These are phyloP conservation scores for Zonitis immaculata DNA, from an alignment of 2,888 invertebrate genomes.

Conservation along the genomic window DNA sequence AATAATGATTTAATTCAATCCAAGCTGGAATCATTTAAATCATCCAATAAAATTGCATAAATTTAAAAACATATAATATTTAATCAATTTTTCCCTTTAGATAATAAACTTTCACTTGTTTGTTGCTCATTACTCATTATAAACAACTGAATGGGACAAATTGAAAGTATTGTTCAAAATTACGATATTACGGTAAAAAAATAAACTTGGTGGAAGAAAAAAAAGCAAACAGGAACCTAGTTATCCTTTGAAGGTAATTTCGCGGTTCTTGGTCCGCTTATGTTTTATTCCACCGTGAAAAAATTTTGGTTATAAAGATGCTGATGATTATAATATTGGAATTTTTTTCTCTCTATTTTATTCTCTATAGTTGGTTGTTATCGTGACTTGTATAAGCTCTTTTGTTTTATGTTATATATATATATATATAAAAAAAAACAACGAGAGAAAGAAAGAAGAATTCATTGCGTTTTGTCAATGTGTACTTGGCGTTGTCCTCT, in stretches of 20 bases:
- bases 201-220: too few species aligned
- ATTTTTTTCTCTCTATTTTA: neutral
- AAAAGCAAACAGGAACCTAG: too few species aligned
- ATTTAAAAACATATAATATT: neutral
- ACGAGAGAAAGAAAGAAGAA: too few species aligned
- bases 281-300: neutral
- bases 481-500: constrained; percentile 26
- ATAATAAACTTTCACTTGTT: neutral
- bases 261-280: neutral
- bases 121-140: too few species aligned
- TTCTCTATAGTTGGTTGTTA: neutral
- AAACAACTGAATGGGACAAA: too few species aligned
- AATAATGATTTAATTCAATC: too few species aligned
- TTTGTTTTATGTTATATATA: neutral
- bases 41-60: neutral
- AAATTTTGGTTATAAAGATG: too few species aligned
- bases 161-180: too few species aligned
- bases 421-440: neutral
- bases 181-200: neutral
- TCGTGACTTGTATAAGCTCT: neutral
- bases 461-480: constrained; percentile 10
- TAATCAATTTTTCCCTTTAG: neutral
- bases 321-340: too few species aligned
- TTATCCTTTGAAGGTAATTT: neutral
- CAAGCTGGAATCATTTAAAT: too few species aligned